Conservation (phyloP, 1,140 invertebrate genomes). For the Ceratosolen fusciceps region DNA sequence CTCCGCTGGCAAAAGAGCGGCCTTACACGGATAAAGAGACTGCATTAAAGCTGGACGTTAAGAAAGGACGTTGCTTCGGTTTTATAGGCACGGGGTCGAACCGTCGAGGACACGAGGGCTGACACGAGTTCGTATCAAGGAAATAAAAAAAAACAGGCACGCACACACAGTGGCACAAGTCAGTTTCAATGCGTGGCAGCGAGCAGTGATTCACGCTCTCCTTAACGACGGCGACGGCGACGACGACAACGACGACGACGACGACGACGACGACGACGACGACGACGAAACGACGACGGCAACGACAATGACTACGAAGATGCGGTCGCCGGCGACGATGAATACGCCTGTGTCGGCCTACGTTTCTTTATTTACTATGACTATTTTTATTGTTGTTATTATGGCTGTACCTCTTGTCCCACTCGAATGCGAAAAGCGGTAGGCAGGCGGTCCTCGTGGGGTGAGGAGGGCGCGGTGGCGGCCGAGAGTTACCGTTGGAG, state of each 20-base stretch:
- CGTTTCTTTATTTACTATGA: conserved; percentile 9
- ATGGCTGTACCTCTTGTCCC: background rate
- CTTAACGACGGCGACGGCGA: background rate
- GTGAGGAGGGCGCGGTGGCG: background rate
- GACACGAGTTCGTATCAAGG: too few species aligned
- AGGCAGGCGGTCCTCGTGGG: background rate
- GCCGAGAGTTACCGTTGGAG: too few species aligned
- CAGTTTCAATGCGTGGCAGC: background rate
- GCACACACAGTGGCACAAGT: too few species aligned
- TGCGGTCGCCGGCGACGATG: background rate
- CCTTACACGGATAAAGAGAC: background rate
- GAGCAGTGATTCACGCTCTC: conserved; percentile 4
- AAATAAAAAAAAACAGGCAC: background rate
- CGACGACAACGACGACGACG: background rate
- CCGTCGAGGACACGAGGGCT: background rate
- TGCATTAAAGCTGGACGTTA: background rate
- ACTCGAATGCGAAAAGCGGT: background rate
- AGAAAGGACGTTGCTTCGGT: background rate
- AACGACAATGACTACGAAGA: background rate
- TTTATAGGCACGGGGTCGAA: background rate
- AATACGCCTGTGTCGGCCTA: background rate
- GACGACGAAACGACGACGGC: background rate
- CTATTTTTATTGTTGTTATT: too few species aligned
- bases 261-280: background rate
- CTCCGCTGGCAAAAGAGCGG: background rate